Evolutionary conservation across 1,140 invertebrate species (phyloP).

Genomic region (Holcopasites calliopsidis): DNA sequence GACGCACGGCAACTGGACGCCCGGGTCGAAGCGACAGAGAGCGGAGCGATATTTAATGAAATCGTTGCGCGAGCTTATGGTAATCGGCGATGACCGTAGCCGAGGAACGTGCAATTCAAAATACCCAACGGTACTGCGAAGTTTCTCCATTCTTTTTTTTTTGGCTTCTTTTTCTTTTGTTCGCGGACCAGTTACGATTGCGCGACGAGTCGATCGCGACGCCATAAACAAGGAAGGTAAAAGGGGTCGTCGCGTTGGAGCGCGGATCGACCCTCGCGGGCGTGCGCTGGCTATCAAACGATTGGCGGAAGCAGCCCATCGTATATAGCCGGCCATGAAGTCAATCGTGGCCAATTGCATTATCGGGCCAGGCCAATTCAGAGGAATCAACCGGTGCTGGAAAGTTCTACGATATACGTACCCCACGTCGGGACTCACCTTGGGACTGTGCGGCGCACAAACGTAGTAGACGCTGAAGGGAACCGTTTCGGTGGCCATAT

Average conservation of each 20-base stretch:
- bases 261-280: no score
- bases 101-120: neutral
- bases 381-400: neutral
- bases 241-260: no score
- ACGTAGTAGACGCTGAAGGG: neutral
- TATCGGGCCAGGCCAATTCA: neutral
- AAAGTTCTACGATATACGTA: neutral
- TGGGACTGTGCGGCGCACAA: neutral
- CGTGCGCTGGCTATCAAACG: neutral
- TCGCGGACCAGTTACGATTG: no score
- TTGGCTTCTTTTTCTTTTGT: no score
- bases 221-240: no score
- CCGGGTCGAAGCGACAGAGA: no score
- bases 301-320: neutral
- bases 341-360: neutral
- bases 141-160: no score
- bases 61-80: neutral
- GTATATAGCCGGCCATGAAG: neutral
- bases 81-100: neutral
- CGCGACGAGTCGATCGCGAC: no score
- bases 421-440: slow-evolving; percentile 40
- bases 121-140: no score
- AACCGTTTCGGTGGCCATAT: neutral
- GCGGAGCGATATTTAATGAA: no score
- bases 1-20: no score